phyloP scores from a whole-genome alignment of 2,888 invertebrate species.

The Steinernema carpocapsae region DNA sequence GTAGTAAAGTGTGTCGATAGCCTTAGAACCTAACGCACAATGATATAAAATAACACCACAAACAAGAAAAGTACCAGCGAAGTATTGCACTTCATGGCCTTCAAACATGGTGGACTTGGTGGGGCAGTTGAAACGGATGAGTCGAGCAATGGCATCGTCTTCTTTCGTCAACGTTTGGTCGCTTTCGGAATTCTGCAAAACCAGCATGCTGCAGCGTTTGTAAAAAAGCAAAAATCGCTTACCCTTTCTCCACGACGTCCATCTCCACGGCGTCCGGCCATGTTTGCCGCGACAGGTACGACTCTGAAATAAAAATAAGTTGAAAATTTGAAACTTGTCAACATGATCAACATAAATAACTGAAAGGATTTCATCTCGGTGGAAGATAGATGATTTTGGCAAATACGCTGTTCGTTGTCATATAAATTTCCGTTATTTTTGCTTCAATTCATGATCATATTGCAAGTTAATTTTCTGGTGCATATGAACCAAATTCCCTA shows the following conservation, averaged over 20 bases:
- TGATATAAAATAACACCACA: background rate
- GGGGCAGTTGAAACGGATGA: slow-evolving; percentile 89
- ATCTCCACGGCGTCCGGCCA: background rate
- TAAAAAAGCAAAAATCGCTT: background rate
- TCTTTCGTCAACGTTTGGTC: slow-evolving; percentile 73
- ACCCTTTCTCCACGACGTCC: background rate
- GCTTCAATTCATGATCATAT: too few relatives aligned
- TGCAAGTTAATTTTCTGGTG: too few relatives aligned
- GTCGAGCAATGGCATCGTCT: slow-evolving; percentile 90
- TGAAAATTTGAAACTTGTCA: too few relatives aligned
- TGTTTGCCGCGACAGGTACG: background rate
- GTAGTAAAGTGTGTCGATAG: slow-evolving; percentile 86
- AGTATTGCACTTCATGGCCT: slow-evolving; percentile 94
- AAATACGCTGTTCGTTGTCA: too few relatives aligned
- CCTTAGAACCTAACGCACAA: slow-evolving; percentile 75
- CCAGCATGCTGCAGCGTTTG: background rate
- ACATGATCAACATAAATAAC: too few relatives aligned
- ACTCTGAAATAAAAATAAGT: too few relatives aligned
- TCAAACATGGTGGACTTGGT: slow-evolving; percentile 94
- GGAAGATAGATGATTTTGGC: too few relatives aligned
- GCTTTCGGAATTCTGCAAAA: background rate
- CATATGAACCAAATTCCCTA: too few relatives aligned
- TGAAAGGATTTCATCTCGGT: too few relatives aligned
- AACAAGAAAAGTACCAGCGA: slow-evolving; percentile 77
- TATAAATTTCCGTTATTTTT: too few relatives aligned